Base-by-base conservation (phyloP, 2,113 vertebrate genomes). In the Choloepus hoffmanni region DNA sequence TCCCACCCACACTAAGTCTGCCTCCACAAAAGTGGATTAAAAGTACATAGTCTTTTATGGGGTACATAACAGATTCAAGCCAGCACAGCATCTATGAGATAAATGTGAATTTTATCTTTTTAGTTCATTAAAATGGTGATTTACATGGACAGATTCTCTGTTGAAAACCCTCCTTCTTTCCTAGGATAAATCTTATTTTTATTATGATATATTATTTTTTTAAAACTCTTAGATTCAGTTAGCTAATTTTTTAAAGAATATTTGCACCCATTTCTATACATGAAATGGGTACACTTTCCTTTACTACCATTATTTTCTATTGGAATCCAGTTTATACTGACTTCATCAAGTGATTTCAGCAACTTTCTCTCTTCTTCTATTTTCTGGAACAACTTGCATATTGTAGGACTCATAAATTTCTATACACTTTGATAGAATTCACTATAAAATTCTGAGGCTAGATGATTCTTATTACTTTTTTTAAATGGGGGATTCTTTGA, bases 361-460 rank as follows among this genome's bases (percentile, higher is more conserved):
- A 87, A 60, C 1, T 24, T 30, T 40, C 24, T 50, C 28, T 85
- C 23, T 81, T 78, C 76, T 79, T 63, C 43, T 24, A 16, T 21
- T 82, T 45, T 63, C 45, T 70, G 30, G 79, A 68, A 53, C 36
- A 78, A 45, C n/a, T 40, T 85, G 18, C 33, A 43, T 50, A 24
- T 85, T 21, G 53, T 70, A 58, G 26, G 12, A 43, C 76, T 81
- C 68, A 15, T 33, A 7, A 40, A 58, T 76, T 92, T 95, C 43
- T 93, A 70, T 40, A 65, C n/a, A 85, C 70, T 84, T 76, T 95
- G 16, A 13, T 74, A 78, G 36, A 55, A 88, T 70, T 95, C 93
- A 62, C 36, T 72, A 43, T 76, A 92, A 77, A 43, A 85, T 10
- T 63, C 28, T 85, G n/a, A 19, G 30, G 28, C n/a, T 72, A 40